Evolutionary conservation across 1,140 invertebrate genomes (phyloP), one percentile per base, ranked within the genome.

Genomic region (Penaeus vannamei): DNA sequence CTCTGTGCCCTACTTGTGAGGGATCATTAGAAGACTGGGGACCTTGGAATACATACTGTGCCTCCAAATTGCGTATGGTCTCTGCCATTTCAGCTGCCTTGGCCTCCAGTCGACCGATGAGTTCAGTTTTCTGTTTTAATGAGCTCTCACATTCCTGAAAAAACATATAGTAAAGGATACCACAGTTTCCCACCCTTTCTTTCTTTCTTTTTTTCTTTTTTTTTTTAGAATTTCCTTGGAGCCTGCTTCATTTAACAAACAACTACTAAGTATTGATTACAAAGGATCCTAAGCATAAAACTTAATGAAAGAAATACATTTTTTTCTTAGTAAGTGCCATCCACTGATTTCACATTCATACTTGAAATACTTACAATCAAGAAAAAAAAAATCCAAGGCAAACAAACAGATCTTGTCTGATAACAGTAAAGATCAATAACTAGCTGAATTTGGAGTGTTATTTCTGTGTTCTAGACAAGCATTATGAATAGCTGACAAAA

Each of bases 101-200:
- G 59, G 53, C 76, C 84, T 91, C 91, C 83, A 89, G 72, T 20
- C 82, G 83, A 79, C 79, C 89, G 81, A 91, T 89, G 85, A 85
- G 89, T 86, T 90, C 89, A 53, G 83, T 88, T 90, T 90, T 90
- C 86, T 91, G 83, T 91, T 90, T 90, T 90, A 91, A 90, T 88
- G 91, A 91, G 86, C 82, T 90, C 87, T 91, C 91, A 83, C 91
- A 91, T 64, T 90, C 91, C 91, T 91, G 91, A 86, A 91, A 91
- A 91, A 84, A 76, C 42, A 76, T 36, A 76, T 29, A 87, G 86
- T 77, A 80, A 36, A 86, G 85, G 77, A 87, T 87, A 87, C 86
- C 86, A 87, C 46, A 42, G 77, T 64, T 64, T 36, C 76, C 46
- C 46, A 29, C 32, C 32, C 76, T 79, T 46, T 22, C 22, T 36